Evolutionary conservation across 2,888 invertebrate species (phyloP).

Genomic region (Ceraclea dissimilis): DNA sequence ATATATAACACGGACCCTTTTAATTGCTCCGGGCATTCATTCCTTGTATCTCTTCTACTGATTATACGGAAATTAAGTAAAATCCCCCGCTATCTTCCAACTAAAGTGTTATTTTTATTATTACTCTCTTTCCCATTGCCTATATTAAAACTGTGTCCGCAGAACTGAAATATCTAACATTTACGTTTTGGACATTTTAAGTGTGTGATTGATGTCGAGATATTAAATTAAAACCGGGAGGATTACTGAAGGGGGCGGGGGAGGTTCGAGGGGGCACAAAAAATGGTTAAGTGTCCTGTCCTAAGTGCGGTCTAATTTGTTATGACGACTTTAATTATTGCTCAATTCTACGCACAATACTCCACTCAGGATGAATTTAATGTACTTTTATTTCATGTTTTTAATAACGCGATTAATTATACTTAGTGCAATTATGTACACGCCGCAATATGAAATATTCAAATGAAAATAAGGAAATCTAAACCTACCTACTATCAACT

Average conservation of each 20-base stretch:
- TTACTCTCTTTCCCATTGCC: background rate
- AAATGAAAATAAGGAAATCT: no score
- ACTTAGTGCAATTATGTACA: no score
- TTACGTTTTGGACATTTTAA: constrained; percentile 1
- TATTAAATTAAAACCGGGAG: background rate
- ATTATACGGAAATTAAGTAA: constrained; percentile 5
- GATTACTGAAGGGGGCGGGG: background rate
- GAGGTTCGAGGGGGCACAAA: background rate
- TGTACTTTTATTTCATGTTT: background rate
- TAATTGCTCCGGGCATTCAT: constrained; percentile 3
- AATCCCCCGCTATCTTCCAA: background rate
- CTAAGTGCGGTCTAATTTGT: background rate
- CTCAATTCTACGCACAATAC: background rate
- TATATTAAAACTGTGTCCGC: background rate
- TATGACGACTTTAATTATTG: background rate
- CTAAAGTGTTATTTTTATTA: constrained; percentile 1
- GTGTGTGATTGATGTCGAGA: background rate
- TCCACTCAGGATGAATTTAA: background rate
- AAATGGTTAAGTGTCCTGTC: background rate
- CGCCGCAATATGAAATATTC: no score
- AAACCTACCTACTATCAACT: no score
- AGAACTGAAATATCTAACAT: background rate
- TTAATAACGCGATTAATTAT: background rate
- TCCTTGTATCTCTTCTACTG: constrained; percentile 3
- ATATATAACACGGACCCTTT: constrained; percentile 3